These are phyloP conservation scores for Leptodactylus fallax DNA, from an alignment of 2,797 vertebrate genomes.

Conservation along the genomic window DNA sequence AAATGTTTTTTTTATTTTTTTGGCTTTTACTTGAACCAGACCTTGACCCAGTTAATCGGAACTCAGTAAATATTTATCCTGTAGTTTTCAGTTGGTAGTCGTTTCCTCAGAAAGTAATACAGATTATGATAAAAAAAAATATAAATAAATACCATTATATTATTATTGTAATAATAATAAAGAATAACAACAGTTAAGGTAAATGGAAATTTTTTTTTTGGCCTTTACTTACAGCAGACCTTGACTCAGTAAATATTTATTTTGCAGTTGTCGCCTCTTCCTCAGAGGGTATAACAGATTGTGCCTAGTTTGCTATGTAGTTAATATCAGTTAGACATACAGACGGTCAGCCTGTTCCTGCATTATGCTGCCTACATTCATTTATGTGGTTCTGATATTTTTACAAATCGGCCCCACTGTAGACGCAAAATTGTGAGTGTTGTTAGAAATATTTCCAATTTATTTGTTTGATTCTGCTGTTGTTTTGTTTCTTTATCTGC, in stretches of 20 bases:
- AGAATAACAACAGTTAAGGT: background rate
- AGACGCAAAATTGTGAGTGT: background rate
- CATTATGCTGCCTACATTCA: background rate
- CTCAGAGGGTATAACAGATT: background rate
- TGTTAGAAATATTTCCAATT: background rate
- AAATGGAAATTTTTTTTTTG: background rate
- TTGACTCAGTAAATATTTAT: constrained; percentile 2
- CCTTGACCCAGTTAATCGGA: no score
- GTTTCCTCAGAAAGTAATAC: no score
- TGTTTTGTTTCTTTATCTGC: no score
- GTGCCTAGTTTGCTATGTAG: background rate
- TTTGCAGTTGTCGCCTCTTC: background rate
- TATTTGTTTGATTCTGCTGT: background rate
- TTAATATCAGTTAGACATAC: background rate
- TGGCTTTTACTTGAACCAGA: no score
- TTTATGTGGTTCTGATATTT: background rate
- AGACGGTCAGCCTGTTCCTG: background rate
- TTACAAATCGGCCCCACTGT: background rate
- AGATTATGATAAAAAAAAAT: no score
- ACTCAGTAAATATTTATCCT: no score
- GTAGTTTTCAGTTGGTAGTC: no score
- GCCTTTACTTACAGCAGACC: background rate
- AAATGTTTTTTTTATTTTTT: no score
- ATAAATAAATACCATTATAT: no score
- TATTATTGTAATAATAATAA: no score